phyloP scores from a whole-genome alignment of 2,888 invertebrate species.

The Molorchus minor region DNA sequence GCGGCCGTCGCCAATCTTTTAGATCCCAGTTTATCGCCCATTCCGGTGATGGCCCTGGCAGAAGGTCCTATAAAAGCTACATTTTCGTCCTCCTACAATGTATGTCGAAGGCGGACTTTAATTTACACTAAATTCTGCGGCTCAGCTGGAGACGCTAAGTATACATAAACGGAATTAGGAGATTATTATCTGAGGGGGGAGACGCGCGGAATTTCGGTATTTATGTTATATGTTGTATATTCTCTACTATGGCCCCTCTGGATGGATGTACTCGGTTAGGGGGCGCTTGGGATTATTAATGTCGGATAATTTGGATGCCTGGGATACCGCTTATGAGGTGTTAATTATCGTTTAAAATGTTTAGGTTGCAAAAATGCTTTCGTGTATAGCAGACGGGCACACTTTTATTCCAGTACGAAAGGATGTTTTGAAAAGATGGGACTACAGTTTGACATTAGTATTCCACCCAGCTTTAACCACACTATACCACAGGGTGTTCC shows the following conservation, averaged over 20 bases:
- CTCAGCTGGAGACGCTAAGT: slow-evolving; percentile 13
- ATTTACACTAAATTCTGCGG: slow-evolving; percentile 17
- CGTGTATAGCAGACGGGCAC: too few relatives aligned
- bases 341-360: too few relatives aligned
- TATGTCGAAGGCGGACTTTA: slow-evolving; percentile 12
- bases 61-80: slow-evolving; percentile 71
- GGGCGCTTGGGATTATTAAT: neutral
- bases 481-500: too few relatives aligned
- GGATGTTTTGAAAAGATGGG: too few relatives aligned
- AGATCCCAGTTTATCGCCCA: slow-evolving; percentile 76
- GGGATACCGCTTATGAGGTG: too few relatives aligned
- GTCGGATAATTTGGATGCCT: too few relatives aligned
- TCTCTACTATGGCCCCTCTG: neutral
- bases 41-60: slow-evolving; percentile 67
- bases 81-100: slow-evolving; percentile 63
- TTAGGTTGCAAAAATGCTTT: too few relatives aligned
- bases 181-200: slow-evolving; percentile 6
- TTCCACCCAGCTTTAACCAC: too few relatives aligned
- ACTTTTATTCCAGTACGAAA: too few relatives aligned
- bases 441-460: too few relatives aligned
- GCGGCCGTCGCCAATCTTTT: slow-evolving; percentile 70
- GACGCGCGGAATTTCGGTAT: neutral
- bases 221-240: neutral
- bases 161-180: slow-evolving; percentile 11
- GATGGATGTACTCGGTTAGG: neutral